Percentiles rank a stretch among this genome's conserved stretches.
Evolutionary conservation across 2,888 invertebrate species (phyloP).

Genomic region (Nemapogon koenigi): DNA sequence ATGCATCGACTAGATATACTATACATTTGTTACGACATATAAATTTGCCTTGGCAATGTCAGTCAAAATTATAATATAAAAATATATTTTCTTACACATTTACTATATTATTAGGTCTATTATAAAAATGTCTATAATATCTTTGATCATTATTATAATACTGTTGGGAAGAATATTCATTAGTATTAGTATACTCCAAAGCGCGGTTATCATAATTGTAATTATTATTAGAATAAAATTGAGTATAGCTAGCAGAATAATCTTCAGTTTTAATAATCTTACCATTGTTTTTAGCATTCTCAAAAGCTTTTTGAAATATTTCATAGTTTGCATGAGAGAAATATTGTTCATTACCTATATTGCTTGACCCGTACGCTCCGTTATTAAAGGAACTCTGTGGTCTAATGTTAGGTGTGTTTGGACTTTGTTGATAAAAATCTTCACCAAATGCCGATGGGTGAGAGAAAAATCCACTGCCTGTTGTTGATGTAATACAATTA

Average conservation of each 20-base stretch:
- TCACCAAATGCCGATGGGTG: conserved; percentile 45
- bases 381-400: conserved; percentile 13
- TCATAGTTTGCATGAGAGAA: conserved; percentile 63
- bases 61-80: too few species aligned
- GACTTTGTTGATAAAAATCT: conserved; percentile 29
- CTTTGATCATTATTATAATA: conserved; percentile 46
- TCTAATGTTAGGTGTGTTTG: background rate
- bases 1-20: too few species aligned
- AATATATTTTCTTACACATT: too few species aligned
- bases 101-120: conserved; percentile 34
- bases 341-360: conserved; percentile 34
- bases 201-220: background rate
- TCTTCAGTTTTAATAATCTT: conserved; percentile 19
- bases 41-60: too few species aligned
- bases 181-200: conserved; percentile 22
- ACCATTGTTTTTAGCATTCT: conserved; percentile 39
- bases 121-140: conserved; percentile 45
- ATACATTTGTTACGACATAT: too few species aligned
- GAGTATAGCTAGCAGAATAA: background rate
- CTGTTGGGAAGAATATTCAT: conserved; percentile 35
- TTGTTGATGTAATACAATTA: conserved; percentile 72
- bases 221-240: conserved; percentile 25
- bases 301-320: conserved; percentile 66
- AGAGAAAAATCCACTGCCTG: conserved; percentile 55
- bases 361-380: too few species aligned